Percentiles rank a stretch among this genome's conserved stretches.
Conservation (phyloP, 2,113 vertebrate genomes). For the Ploceus nigricollis region DNA sequence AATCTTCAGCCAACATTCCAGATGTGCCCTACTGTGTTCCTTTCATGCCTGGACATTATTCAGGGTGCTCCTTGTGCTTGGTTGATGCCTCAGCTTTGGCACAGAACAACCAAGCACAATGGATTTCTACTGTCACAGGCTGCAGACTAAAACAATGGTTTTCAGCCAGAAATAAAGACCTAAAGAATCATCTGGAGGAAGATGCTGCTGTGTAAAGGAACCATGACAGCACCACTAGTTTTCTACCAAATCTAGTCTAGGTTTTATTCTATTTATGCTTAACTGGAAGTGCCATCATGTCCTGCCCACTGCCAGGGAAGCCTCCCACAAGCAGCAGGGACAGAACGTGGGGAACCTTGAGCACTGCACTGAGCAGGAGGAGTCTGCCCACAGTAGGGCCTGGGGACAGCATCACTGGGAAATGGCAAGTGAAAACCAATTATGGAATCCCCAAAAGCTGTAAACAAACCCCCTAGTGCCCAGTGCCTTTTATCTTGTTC, state of each 20-base stretch:
- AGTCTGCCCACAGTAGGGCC: not conserved
- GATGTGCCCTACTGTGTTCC: not conserved
- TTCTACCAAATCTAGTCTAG: not conserved
- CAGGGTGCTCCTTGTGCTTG: not conserved
- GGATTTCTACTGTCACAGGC: not conserved
- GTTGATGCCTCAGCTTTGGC: not conserved
- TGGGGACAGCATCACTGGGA: not conserved
- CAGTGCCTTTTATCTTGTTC: not conserved
- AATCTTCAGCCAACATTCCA: not conserved
- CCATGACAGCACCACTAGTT: not conserved
- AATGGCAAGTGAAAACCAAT: not conserved
- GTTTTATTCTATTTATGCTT: not conserved
- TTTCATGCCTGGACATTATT: not conserved
- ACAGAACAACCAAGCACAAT: not conserved
- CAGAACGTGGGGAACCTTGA: not conserved
- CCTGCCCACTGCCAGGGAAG: not conserved
- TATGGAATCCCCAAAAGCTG: not conserved
- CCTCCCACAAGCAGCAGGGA: not conserved
- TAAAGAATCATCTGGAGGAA: not conserved
- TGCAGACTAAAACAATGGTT: not conserved
- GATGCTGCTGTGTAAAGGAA: not conserved
- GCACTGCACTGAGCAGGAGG: not conserved
- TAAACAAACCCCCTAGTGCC: not conserved
- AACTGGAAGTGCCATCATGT: not conserved
- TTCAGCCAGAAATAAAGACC: not conserved